A percentile compares a stretch with the other conserved stretches of the same genome.
Conservation (phyloP, 2,888 invertebrate genomes). For the Andrena trimmerana region DNA sequence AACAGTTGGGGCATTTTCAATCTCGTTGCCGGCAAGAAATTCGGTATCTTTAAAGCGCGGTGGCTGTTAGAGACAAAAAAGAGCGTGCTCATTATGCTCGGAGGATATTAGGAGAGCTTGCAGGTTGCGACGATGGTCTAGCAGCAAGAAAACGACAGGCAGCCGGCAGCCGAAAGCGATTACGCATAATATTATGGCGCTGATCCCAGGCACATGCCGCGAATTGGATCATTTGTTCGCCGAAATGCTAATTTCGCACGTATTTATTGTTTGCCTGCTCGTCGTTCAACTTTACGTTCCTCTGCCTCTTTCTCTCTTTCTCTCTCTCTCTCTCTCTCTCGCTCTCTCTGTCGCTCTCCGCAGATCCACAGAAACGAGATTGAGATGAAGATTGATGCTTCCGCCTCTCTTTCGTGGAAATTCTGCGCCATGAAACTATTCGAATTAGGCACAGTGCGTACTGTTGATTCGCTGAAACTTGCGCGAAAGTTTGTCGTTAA, state of each 20-base stretch:
- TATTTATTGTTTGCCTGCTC: slow-evolving; percentile 36
- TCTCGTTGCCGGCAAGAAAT: not conserved
- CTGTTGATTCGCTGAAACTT: not conserved
- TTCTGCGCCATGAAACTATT: slow-evolving; percentile 24
- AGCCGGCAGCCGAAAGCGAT: slow-evolving; percentile 76
- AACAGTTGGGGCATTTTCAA: not conserved
- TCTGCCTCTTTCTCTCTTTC: not conserved
- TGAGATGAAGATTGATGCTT: slow-evolving; percentile 51
- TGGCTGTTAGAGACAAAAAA: slow-evolving; percentile 1
- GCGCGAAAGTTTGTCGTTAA: slow-evolving; percentile 8
- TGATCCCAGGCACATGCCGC: slow-evolving; percentile 77
- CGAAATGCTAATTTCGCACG: slow-evolving; percentile 73
- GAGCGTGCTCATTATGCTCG: slow-evolving; percentile 6
- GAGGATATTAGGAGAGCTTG: slow-evolving; percentile 25
- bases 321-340: not conserved
- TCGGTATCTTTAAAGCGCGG: not conserved
- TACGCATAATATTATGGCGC: slow-evolving; percentile 81
- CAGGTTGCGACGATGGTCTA: slow-evolving; percentile 22
- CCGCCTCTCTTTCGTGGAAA: slow-evolving; percentile 12
- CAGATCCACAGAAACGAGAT: slow-evolving; percentile 20
- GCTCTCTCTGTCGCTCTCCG: not conserved
- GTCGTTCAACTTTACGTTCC: not conserved
- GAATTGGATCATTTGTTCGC: slow-evolving; percentile 77
- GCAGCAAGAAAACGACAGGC: slow-evolving; percentile 68
- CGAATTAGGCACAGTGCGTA: slow-evolving; percentile 27